Evolutionary conservation across 2,797 vertebrate species (phyloP), one percentile per base, ranked within the genome.

Genomic region (Catharus ustulatus): DNA sequence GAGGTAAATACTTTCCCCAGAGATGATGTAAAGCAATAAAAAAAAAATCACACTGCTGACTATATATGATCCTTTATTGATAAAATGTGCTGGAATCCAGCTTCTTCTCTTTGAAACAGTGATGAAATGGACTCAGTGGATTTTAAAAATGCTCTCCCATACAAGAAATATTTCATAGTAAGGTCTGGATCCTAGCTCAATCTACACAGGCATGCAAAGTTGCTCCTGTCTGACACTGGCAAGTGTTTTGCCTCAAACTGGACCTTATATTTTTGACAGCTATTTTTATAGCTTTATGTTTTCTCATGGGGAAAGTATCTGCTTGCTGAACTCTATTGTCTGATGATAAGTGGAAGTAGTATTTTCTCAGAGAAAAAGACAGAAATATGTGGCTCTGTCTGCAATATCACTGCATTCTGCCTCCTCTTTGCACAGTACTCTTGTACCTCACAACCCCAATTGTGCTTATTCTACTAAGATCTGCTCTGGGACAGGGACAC

Each of bases 1-100:
- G 87, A 95, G 75, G 84, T 95, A 93, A 96, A 89, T 92, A 61
- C 64, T 74, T 96, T 94, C 84, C 84, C 68, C 43, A 87, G 90
- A 95, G 95, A 96, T 95, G 84, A 94, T 83, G 40, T 86, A 95
- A 97, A 95, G 72, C 63, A 93, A 91, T 96, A 86, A 87, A 51
- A 49, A 64, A 43, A 51, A 78, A 96, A 69, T 13, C 76, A 77
- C 68, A 87, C 80, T 97, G 96, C 97, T 98, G 97, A 95, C 91
- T 96, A 89, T 45, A 23, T 78, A 57, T 76, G 89, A 97, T 95
- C 57, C 96, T 96, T 92, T 83, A 85, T 95, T 94, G 96, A 96
- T 87, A 94, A 96, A 93, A 95, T 67, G 73, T 93, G 76, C 57
- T 79, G 79, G 61, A 96, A 95, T 92, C 67, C 58, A 93, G 84